phyloP scores from a whole-genome alignment of 2,888 invertebrate species.

The Harpagoxenus sublaevis region DNA sequence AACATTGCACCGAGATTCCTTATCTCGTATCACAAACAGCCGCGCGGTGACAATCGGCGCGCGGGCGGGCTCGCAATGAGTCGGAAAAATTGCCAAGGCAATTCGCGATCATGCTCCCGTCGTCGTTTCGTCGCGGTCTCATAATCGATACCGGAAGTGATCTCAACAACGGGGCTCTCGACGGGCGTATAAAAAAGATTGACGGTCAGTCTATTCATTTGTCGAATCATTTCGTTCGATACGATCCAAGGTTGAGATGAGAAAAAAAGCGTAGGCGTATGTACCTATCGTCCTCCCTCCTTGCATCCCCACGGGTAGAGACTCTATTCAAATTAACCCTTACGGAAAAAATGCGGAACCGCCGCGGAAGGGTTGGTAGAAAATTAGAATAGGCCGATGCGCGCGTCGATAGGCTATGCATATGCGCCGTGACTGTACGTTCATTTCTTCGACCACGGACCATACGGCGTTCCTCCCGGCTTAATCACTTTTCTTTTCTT shows the following conservation, averaged over 20 bases:
- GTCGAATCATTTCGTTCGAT: constrained; percentile 36
- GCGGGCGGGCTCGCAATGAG: constrained; percentile 43
- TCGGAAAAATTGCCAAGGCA: constrained; percentile 50
- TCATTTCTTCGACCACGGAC: constrained; percentile 77
- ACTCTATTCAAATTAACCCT: constrained; percentile 85
- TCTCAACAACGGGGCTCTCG: background rate
- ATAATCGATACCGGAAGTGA: constrained; percentile 15
- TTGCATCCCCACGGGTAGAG: constrained; percentile 25
- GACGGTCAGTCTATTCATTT: constrained; percentile 18
- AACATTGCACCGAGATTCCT: constrained; percentile 77
- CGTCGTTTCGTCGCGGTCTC: constrained; percentile 4
- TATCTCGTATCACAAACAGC: constrained; percentile 73
- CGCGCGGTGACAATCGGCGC: constrained; percentile 68
- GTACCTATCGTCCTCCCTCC: constrained; percentile 10
- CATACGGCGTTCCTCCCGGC: constrained; percentile 74
- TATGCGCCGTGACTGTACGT: constrained; percentile 83
- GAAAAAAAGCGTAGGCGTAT: constrained; percentile 80
- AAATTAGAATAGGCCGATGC: constrained; percentile 82
- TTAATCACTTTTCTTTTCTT: constrained; percentile 74
- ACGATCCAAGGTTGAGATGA: constrained; percentile 23
- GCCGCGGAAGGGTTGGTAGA: constrained; percentile 79
- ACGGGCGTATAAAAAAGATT: background rate
- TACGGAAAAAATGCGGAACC: constrained; percentile 77
- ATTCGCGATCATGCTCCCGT: constrained; percentile 29
- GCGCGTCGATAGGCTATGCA: constrained; percentile 77